A percentile compares a stretch with the other conserved stretches of the same genome.
phyloP scores from a whole-genome alignment of 1,140 invertebrate species.

The Drosophila chauvacae region DNA sequence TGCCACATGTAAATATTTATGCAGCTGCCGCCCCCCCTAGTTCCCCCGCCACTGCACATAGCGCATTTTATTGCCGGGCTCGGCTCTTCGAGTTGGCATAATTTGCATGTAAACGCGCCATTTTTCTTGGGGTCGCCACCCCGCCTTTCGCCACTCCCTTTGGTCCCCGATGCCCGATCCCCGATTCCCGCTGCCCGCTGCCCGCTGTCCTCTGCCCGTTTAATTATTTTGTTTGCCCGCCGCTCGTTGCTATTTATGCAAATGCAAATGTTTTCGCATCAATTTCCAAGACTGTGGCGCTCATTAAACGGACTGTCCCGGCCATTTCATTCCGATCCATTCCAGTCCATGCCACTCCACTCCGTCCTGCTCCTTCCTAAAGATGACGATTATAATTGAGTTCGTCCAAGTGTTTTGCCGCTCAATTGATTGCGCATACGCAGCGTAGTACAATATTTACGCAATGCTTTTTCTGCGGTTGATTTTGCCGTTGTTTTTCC shows the following conservation, averaged over 20 bases:
- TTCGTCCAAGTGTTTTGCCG: constrained; percentile 72
- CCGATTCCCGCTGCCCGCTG: background rate
- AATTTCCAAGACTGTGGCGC: constrained; percentile 42
- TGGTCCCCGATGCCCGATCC: background rate
- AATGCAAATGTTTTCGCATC: constrained; percentile 51
- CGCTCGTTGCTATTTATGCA: constrained; percentile 49
- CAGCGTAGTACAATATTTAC: constrained; percentile 56
- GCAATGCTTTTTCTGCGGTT: constrained; percentile 46
- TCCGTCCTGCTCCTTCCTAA: background rate
- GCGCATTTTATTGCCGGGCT: constrained; percentile 65
- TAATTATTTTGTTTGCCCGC: constrained; percentile 57
- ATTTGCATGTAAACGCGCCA: constrained; percentile 82
- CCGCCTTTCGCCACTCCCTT: constrained; percentile 1
- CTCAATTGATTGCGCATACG: constrained; percentile 79
- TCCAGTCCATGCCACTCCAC: background rate
- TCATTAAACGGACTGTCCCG: constrained; percentile 42
- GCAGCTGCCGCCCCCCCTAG: constrained; percentile 39
- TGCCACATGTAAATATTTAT: constrained; percentile 81
- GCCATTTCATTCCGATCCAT: constrained; percentile 2
- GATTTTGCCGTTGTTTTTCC: constrained; percentile 33
- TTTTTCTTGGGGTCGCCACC: constrained; percentile 63
- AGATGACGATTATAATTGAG: constrained; percentile 66
- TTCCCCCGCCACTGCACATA: constrained; percentile 15
- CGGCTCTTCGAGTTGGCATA: constrained; percentile 57
- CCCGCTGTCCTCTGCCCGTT: constrained; percentile 11